Evolutionary conservation across 1,140 invertebrate genomes (phyloP).

Genomic region (Paraescarpia echinospica): DNA sequence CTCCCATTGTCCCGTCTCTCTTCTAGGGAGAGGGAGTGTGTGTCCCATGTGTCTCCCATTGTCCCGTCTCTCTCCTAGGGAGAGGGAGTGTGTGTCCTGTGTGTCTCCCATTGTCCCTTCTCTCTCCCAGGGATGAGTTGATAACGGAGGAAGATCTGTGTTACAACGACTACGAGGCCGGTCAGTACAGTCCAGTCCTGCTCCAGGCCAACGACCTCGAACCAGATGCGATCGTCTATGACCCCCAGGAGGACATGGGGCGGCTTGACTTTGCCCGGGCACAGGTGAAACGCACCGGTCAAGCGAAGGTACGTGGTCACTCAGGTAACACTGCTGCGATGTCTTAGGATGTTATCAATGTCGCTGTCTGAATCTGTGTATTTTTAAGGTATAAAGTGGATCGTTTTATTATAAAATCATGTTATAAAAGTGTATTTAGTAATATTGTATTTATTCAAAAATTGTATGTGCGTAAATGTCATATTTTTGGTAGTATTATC

Average conservation of each 20-base stretch:
- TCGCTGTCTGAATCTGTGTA: no score
- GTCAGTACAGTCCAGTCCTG: constrained; percentile 82
- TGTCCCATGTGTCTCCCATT: constrained; percentile 3
- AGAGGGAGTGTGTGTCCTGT: no score
- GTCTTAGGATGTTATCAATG: constrained; percentile 12
- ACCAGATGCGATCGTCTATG: constrained; percentile 78
- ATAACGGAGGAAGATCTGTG: constrained; percentile 27
- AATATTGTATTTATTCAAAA: no score
- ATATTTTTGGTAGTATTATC: no score
- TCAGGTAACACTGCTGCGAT: neutral
- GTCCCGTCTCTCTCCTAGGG: neutral
- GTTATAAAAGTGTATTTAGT: no score
- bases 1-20: neutral
- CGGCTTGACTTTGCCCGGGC: constrained; percentile 71
- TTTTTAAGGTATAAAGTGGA: no score
- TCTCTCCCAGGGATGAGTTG: neutral
- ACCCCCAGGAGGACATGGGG: constrained; percentile 77
- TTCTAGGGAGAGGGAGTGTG: neutral
- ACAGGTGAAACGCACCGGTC: constrained; percentile 64
- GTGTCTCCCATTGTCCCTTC: neutral
- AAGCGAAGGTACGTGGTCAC: constrained; percentile 44
- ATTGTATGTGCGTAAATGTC: no score
- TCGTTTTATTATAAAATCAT: no score
- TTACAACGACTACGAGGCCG: constrained; percentile 71
- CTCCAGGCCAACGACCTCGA: constrained; percentile 72